Base-by-base conservation (phyloP, 2,888 invertebrate species). In the Agrochola lychnidis region DNA sequence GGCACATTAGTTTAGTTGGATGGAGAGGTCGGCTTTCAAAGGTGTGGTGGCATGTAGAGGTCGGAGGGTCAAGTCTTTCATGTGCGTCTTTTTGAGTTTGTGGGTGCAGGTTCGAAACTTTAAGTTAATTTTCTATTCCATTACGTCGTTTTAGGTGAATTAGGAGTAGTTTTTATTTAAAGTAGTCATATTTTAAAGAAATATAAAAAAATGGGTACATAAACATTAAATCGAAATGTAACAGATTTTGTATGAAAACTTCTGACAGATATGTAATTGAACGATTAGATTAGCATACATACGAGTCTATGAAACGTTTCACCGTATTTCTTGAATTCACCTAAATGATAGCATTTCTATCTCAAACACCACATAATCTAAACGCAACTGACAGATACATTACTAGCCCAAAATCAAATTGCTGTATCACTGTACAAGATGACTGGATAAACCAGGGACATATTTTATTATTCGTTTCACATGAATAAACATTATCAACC, bases 331-430 rank as follows among this genome's bases (percentile, higher is more conserved):
- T 42, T 10, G 2, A 16, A 48, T 16, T 70, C 12, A 22, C 10
- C 1, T 22, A 30, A 10, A 61, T 67, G 0, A 30, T 3, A 40
- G 19, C 1, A 45, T 2, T 36, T 36, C 4, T 36, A 4, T 3
- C 36, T 2, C 36, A 67, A 59, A 72, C 16, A 14, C 30, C n/a
- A 30, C 2, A n/a, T 30, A 40, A 72, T 42, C n/a, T 62, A 51
- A 61, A 40, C 7, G 4, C 51, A 48, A 51, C 5, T 62, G 51
- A 45, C 30, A 62, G 42, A 22, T 51, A 51, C 40, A 51, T 71
- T 48, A 6, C 25, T 25, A 40, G 48, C 3, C 12, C 7, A 25
- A 63, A 74, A 48, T 74, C 9, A 63, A 73, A 74, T 63, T 45
- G 45, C 14, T 56, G 25, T 56, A 45, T 63, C 42, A 56, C 45